These are phyloP conservation scores for Hirudinaria manillensis DNA, from an alignment of 2,888 invertebrate genomes.

Conservation along the genomic window DNA sequence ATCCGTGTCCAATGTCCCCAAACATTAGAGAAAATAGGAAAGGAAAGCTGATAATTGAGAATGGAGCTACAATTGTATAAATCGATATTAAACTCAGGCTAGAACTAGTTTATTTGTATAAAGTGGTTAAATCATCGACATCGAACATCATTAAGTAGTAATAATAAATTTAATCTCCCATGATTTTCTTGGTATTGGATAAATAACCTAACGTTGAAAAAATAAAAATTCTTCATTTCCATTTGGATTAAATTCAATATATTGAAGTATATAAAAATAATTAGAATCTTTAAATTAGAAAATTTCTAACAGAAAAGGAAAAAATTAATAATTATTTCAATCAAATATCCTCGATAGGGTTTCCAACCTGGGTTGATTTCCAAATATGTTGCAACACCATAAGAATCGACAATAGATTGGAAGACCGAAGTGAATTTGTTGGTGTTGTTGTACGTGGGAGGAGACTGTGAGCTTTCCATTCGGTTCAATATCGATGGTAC, in stretches of 20 bases:
- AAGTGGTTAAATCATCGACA: too few relatives aligned
- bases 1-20: conserved; percentile 90
- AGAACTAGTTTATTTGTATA: too few relatives aligned
- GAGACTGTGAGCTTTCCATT: conserved; percentile 75
- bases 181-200: too few relatives aligned
- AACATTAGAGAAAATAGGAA: conserved; percentile 98
- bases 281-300: too few relatives aligned
- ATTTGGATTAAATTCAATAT: too few relatives aligned
- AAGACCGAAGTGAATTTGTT: conserved; percentile 95
- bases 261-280: too few relatives aligned
- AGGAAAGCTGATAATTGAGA: conserved; percentile 94
- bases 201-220: too few relatives aligned
- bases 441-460: conserved; percentile 92
- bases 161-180: too few relatives aligned
- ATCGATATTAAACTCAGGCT: neutral
- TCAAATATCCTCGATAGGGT: neutral
- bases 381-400: conserved; percentile 89
- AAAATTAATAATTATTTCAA: neutral
- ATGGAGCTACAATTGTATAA: conserved; percentile 66
- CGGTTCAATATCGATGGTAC: conserved; percentile 94
- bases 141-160: too few relatives aligned
- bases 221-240: too few relatives aligned
- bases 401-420: conserved; percentile 90
- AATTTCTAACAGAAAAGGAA: too few relatives aligned
- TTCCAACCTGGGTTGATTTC: conserved; percentile 85